A percentile compares a stretch with the other conserved stretches of the same genome.
phyloP scores from a whole-genome alignment of 53 echinoderm and acorn worm species.

The Echinometra lucunter region DNA sequence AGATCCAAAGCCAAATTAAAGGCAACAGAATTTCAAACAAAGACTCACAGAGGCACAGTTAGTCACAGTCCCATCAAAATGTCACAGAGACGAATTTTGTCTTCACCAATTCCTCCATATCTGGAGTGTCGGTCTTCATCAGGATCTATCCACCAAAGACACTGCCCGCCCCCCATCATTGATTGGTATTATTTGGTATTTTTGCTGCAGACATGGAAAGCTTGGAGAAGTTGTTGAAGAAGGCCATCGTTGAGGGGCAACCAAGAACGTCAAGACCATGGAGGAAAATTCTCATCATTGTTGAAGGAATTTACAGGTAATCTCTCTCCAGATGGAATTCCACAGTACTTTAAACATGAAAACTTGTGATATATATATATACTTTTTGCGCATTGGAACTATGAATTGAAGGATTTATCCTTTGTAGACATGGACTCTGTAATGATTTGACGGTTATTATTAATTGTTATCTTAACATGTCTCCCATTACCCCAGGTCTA shows the following conservation, averaged over 20 bases:
- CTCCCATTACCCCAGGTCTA: too few species aligned
- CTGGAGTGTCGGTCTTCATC: conserved; percentile 51
- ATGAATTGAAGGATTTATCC: neutral
- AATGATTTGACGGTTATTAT: too few species aligned
- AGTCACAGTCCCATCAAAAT: too few species aligned
- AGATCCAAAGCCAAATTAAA: too few species aligned
- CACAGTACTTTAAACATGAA: neutral
- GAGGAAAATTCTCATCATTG: conserved; percentile 95
- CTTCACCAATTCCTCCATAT: conserved; percentile 39
- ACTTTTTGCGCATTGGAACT: neutral
- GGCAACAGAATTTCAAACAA: too few species aligned
- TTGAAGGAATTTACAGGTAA: conserved; percentile 98
- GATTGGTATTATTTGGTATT: neutral
- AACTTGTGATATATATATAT: neutral
- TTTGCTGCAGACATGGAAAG: conserved; percentile 81
- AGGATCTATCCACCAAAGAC: conserved; percentile 20
- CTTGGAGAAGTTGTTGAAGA: conserved; percentile 83
- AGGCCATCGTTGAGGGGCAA: conserved; percentile 91
- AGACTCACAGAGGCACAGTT: too few species aligned
- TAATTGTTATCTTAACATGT: too few species aligned
- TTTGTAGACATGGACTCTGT: too few species aligned
- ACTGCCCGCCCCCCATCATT: conserved; percentile 40
- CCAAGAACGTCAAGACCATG: conserved; percentile 91
- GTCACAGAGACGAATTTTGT: too few species aligned
- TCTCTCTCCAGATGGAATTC: neutral